These are phyloP conservation scores for Cassiopea andromeda DNA, from an alignment of 30 jellyfish, hydroid and myxozoan species.

Conservation along the genomic window DNA sequence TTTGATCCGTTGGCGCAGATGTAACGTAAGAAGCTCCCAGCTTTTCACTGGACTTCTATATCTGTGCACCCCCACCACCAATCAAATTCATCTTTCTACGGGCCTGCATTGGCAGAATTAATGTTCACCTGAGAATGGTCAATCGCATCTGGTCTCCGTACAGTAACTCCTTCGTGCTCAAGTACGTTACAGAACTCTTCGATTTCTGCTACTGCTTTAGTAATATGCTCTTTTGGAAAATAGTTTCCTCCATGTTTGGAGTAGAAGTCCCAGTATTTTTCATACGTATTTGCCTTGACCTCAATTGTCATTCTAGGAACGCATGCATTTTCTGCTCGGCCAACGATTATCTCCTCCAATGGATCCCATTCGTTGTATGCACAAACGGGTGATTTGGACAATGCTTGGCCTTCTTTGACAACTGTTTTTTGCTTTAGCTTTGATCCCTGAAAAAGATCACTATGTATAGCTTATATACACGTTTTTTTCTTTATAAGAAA, in stretches of 20 bases:
- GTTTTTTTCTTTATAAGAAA: too few species aligned
- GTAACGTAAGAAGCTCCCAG: too few species aligned
- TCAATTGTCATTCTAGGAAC: constrained; percentile 80
- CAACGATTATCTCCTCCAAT: constrained; percentile 88
- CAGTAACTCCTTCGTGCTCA: constrained; percentile 84
- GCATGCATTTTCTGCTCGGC: constrained; percentile 85
- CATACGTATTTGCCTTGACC: constrained; percentile 88
- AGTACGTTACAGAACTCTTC: constrained; percentile 84
- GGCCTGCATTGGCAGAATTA: not conserved
- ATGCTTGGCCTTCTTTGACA: not conserved
- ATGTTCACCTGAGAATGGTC: constrained; percentile 64
- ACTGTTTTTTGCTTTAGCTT: not conserved
- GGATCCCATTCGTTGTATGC: constrained; percentile 95
- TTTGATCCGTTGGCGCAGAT: too few species aligned
- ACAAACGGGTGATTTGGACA: constrained; percentile 29
- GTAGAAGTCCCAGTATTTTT: constrained; percentile 79
- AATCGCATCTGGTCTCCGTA: constrained; percentile 73
- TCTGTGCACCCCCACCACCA: too few species aligned
- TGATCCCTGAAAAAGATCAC: not conserved
- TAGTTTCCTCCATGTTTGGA: constrained; percentile 60
- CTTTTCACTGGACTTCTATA: too few species aligned
- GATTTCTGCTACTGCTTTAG: constrained; percentile 81
- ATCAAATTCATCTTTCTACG: too few species aligned
- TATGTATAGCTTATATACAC: too few species aligned
- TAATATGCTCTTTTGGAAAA: constrained; percentile 75